These are phyloP conservation scores for Pteruthius melanotis DNA, from an alignment of 2,113 vertebrate genomes.

Conservation along the genomic window DNA sequence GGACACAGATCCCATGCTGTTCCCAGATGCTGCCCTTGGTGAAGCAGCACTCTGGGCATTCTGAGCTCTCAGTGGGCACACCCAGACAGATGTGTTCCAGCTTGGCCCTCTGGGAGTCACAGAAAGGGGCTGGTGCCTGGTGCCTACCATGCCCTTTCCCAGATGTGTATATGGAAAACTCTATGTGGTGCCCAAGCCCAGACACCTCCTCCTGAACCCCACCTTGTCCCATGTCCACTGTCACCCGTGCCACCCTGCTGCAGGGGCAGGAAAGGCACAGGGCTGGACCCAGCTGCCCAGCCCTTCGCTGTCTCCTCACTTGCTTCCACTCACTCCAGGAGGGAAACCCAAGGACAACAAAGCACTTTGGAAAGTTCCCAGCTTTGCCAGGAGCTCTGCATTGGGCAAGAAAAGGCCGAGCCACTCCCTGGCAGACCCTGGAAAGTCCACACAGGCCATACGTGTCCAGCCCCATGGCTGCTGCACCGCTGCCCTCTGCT, in stretches of 20 bases:
- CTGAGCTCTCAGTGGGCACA: not conserved
- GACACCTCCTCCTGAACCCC: not conserved
- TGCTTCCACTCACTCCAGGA: not conserved
- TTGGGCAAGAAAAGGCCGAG: not conserved
- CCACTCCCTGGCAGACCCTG: not conserved
- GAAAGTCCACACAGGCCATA: fast-evolving
- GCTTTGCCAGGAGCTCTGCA: not conserved
- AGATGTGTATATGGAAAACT: not conserved
- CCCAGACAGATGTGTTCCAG: fast-evolving
- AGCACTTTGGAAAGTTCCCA: not conserved
- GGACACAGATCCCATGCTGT: not conserved
- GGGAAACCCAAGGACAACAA: conserved; percentile 1
- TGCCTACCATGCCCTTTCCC: not conserved
- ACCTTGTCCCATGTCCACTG: not conserved
- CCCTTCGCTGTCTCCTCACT: not conserved
- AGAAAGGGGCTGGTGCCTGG: not conserved
- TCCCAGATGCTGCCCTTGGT: not conserved
- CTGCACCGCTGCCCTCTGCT: not conserved
- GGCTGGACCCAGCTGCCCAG: not conserved
- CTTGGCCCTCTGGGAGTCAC: not conserved
- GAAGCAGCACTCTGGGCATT: not conserved
- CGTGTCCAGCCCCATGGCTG: fast-evolving
- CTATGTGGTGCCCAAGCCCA: fast-evolving
- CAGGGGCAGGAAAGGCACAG: not conserved
- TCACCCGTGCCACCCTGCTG: not conserved